Conservation (phyloP, 2,113 vertebrate genomes). For the Falcunculus frontatus region DNA sequence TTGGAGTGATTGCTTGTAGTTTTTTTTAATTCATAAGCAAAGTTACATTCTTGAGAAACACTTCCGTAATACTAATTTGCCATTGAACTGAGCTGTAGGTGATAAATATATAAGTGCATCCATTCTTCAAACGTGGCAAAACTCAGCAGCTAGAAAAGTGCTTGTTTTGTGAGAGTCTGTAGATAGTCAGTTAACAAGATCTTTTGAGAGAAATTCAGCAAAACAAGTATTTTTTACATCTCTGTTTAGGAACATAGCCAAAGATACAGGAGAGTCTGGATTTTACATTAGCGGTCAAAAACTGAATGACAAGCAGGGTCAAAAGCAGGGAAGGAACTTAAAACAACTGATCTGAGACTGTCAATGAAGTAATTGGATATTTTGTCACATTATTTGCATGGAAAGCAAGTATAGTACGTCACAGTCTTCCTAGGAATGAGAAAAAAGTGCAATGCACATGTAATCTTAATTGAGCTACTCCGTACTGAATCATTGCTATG, state of each 20-base stretch:
- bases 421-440: background rate
- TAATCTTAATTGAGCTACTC: background rate
- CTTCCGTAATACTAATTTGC: background rate
- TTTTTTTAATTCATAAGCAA: background rate
- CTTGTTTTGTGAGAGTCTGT: background rate
- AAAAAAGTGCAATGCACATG: background rate
- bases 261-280: background rate
- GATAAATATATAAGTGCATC: background rate
- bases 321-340: background rate
- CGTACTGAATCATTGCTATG: background rate
- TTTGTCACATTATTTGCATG: background rate
- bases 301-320: background rate
- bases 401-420: background rate
- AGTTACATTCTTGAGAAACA: background rate
- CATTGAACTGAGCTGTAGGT: background rate
- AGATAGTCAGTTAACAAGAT: background rate
- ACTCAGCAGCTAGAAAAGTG: background rate
- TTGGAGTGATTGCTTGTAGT: background rate
- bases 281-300: background rate
- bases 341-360: background rate
- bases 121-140: background rate
- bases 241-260: background rate
- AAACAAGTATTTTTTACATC: background rate
- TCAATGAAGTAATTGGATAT: background rate
- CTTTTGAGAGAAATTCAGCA: background rate